phyloP scores from a whole-genome alignment of 2,888 invertebrate species.

The Megamerina dolium region DNA sequence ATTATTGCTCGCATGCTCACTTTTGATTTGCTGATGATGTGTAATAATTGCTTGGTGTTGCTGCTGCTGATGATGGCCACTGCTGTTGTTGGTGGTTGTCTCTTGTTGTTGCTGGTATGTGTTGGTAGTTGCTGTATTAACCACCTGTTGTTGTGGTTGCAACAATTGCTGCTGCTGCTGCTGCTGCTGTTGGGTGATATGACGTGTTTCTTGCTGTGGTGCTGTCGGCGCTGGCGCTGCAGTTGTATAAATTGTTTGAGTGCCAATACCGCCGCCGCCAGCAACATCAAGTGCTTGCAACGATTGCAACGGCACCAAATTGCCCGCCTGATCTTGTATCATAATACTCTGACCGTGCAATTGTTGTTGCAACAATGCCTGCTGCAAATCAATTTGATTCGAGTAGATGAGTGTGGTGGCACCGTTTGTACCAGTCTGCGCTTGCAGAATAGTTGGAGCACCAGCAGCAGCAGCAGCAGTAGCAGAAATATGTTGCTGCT shows the following conservation, averaged over 20 bases:
- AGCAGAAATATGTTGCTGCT: slow-evolving; percentile 23
- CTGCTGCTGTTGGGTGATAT: slow-evolving; percentile 4
- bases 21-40: slow-evolving; percentile 18
- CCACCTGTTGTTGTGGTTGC: slow-evolving; percentile 17
- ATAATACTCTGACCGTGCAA: slow-evolving; percentile 45
- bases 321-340: slow-evolving; percentile 45
- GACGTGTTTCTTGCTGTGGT: slow-evolving; percentile 23
- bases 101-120: slow-evolving; percentile 18
- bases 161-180: slow-evolving; percentile 5
- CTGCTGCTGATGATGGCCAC: slow-evolving; percentile 11
- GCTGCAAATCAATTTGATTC: slow-evolving; percentile 44
- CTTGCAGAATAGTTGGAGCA: slow-evolving; percentile 11
- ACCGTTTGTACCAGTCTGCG: slow-evolving; percentile 21
- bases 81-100: slow-evolving; percentile 6
- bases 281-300: slow-evolving; percentile 25
- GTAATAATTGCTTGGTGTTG: slow-evolving; percentile 17
- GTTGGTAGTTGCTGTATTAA: slow-evolving; percentile 14
- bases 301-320: slow-evolving; percentile 40
- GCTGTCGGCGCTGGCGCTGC: slow-evolving; percentile 25
- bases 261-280: slow-evolving; percentile 30
- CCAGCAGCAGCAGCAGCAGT: slow-evolving; percentile 25
- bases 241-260: slow-evolving; percentile 40
- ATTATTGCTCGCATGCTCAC: slow-evolving; percentile 22
- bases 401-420: slow-evolving; percentile 42
- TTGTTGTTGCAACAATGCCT: slow-evolving; percentile 43